phyloP scores from a whole-genome alignment of 2,888 invertebrate genomes.

The Dynastes tityus region DNA sequence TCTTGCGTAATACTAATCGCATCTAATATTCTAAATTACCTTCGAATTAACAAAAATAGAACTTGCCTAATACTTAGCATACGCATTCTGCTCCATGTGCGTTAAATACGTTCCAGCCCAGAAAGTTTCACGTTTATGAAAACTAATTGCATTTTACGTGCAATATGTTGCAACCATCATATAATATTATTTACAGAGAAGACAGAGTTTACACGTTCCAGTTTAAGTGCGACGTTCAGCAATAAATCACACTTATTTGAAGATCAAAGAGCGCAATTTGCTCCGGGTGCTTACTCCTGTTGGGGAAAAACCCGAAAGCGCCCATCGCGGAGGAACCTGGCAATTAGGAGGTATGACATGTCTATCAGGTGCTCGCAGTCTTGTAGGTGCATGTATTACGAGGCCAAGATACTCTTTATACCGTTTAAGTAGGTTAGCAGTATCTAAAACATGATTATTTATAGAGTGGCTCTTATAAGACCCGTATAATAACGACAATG shows the following conservation, averaged over 20 bases:
- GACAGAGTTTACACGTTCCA: constrained; percentile 29
- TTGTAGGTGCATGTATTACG: constrained; percentile 7
- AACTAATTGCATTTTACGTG: constrained; percentile 25
- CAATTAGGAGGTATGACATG: constrained; percentile 32
- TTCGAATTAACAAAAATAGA: constrained; percentile 17
- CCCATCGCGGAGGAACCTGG: constrained; percentile 2
- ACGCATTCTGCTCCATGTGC: not conserved
- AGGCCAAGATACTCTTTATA: constrained; percentile 8
- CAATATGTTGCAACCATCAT: constrained; percentile 18
- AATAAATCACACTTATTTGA: constrained; percentile 44
- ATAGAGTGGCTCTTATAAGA: constrained; percentile 1
- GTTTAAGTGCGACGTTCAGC: constrained; percentile 16
- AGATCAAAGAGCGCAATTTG: constrained; percentile 44
- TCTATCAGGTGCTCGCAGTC: constrained; percentile 35
- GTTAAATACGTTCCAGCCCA: constrained; percentile 22
- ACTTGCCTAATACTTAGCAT: not conserved
- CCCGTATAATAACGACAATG: not conserved
- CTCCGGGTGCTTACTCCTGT: constrained; percentile 36
- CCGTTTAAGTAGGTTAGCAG: constrained; percentile 32
- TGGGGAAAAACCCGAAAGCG: constrained; percentile 4
- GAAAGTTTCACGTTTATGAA: constrained; percentile 27
- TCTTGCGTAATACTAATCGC: no score
- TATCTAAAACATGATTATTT: constrained; percentile 22
- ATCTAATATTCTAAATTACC: not conserved
- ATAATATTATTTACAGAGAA: constrained; percentile 30